Evolutionary conservation across 2,113 vertebrate species (phyloP).

Genomic region (Galemys pyrenaicus): DNA sequence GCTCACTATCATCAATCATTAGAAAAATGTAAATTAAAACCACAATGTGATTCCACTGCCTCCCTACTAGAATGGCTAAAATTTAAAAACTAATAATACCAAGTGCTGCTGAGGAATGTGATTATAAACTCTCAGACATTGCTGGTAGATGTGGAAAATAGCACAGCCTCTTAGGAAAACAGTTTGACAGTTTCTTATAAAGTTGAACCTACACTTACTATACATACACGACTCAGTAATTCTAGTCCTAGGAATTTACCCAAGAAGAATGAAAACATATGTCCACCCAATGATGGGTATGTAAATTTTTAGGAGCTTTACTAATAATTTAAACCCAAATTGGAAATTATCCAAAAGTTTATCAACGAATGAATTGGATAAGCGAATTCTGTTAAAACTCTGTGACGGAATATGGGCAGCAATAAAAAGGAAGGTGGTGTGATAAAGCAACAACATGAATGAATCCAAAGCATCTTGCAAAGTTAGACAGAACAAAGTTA

Average conservation of each 20-base stretch:
- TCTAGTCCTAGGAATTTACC: constrained; percentile 41
- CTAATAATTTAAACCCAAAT: neutral
- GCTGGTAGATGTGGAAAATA: constrained; percentile 25
- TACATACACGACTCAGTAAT: neutral
- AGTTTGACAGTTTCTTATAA: constrained; percentile 6
- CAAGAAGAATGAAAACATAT: constrained; percentile 35
- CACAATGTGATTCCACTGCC: neutral
- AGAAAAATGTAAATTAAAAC: constrained; percentile 25
- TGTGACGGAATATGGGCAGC: neutral
- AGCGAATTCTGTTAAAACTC: neutral
- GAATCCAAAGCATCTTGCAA: neutral
- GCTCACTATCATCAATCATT: neutral
- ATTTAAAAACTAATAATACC: neutral
- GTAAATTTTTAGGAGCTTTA: constrained; percentile 26
- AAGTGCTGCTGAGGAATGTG: neutral
- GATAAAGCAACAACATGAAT: neutral
- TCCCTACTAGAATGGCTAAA: neutral
- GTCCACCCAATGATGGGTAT: neutral
- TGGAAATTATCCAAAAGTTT: constrained; percentile 47
- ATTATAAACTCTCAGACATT: neutral
- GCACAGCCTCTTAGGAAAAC: neutral
- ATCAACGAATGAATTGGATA: neutral
- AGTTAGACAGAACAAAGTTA: neutral
- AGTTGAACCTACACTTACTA: constrained; percentile 22
- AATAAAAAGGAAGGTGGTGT: neutral